phyloP scores from a whole-genome alignment of 2,797 vertebrate species.

The Clarias pachynema region DNA sequence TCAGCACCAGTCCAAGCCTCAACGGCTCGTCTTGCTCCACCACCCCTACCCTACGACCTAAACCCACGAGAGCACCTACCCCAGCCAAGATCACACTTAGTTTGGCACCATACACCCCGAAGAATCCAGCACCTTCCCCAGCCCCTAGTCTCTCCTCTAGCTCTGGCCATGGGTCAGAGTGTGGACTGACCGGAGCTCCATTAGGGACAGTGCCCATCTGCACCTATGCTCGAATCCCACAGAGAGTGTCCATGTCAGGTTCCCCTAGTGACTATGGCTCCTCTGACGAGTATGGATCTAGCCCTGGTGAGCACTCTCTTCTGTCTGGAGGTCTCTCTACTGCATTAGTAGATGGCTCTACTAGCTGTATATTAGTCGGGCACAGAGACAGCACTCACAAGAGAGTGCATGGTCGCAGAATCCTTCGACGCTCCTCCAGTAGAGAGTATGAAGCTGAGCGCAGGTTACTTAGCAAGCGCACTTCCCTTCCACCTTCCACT shows the following conservation, averaged over 20 bases:
- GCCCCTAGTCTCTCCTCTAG: constrained; percentile 80
- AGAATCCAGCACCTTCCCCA: constrained; percentile 77
- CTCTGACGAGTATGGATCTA: constrained; percentile 85
- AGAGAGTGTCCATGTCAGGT: constrained; percentile 80
- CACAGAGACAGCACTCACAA: constrained; percentile 71
- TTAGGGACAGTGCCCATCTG: constrained; percentile 76
- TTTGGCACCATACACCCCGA: constrained; percentile 76
- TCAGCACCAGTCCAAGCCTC: constrained; percentile 79
- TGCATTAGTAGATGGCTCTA: constrained; percentile 67
- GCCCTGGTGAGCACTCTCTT: constrained; percentile 79
- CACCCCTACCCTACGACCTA: constrained; percentile 76
- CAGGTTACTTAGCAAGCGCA: constrained; percentile 76
- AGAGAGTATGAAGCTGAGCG: constrained; percentile 76
- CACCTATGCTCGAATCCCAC: constrained; percentile 76
- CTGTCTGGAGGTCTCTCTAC: constrained; percentile 69
- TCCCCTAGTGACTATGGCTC: constrained; percentile 83
- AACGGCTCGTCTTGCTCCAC: constrained; percentile 80
- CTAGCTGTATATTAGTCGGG: constrained; percentile 81
- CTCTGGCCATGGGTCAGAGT: constrained; percentile 81
- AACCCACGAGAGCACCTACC: constrained; percentile 79
- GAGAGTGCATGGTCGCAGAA: constrained; percentile 72
- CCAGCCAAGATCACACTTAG: constrained; percentile 82
- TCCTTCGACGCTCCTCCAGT: constrained; percentile 75
- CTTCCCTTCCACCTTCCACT: constrained; percentile 76
- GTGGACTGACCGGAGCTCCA: constrained; percentile 75